These are phyloP conservation scores for Zaprionus ghesquierei DNA, from an alignment of 1,140 invertebrate genomes.

Conservation along the genomic window DNA sequence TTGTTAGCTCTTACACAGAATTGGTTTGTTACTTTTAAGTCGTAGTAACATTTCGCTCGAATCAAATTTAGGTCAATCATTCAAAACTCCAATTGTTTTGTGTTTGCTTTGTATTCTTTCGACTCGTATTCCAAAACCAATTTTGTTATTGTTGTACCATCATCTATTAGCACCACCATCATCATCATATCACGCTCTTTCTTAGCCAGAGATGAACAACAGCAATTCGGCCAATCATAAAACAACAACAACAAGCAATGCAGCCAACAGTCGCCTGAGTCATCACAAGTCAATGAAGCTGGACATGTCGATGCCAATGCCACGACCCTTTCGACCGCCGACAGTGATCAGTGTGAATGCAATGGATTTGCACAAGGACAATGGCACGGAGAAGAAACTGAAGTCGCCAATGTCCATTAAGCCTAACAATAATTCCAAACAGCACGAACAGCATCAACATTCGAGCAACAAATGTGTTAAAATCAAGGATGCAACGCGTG, in stretches of 20 bases:
- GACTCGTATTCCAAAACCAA: slow-evolving; percentile 6
- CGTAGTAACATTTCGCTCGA: neutral
- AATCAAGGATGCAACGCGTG: neutral
- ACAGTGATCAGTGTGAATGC: slow-evolving; percentile 10
- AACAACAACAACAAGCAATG: slow-evolving; percentile 4
- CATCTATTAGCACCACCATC: neutral
- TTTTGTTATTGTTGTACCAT: neutral
- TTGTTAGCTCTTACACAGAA: no score
- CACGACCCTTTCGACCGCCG: neutral
- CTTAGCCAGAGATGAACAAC: slow-evolving; percentile 18
- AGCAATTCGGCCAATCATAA: slow-evolving; percentile 18
- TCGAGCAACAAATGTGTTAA: slow-evolving; percentile 14
- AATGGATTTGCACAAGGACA: slow-evolving; percentile 16
- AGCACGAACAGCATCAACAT: no score
- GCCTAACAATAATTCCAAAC: neutral
- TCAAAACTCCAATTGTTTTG: slow-evolving; percentile 6
- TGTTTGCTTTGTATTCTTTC: slow-evolving; percentile 6
- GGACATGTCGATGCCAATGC: neutral
- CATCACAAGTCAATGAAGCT: slow-evolving; percentile 23
- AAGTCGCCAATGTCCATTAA: neutral
- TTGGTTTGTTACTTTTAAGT: neutral
- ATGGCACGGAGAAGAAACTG: slow-evolving; percentile 9
- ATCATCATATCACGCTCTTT: neutral
- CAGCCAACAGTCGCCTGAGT: neutral
- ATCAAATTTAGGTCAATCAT: neutral